These are phyloP conservation scores for Sitobion miscanthi DNA, from an alignment of 1,140 invertebrate species.

Conservation along the genomic window DNA sequence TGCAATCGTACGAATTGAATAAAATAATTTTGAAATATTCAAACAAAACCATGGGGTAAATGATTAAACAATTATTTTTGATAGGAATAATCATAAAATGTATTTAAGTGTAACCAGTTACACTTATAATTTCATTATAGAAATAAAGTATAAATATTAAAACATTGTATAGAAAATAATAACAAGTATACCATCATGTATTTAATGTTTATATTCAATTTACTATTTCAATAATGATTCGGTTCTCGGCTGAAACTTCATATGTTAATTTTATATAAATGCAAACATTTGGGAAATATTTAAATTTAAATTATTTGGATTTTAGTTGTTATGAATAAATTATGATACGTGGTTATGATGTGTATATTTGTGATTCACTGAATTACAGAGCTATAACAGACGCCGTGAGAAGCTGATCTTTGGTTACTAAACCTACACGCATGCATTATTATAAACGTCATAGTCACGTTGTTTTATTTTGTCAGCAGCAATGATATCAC, in stretches of 20 bases:
- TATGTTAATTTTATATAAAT: too few relatives aligned
- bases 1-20: not conserved
- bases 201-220: not conserved
- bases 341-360: not conserved
- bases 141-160: not conserved
- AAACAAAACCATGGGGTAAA: not conserved
- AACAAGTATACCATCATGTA: not conserved
- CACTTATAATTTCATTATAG: not conserved
- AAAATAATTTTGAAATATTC: not conserved
- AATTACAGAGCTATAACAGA: not conserved
- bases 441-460: not conserved
- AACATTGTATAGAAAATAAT: not conserved
- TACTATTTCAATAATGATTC: not conserved
- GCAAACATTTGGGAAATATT: not conserved
- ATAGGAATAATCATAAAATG: not conserved
- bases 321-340: not conserved
- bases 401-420: not conserved
- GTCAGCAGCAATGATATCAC: not conserved
- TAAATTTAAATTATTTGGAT: not conserved
- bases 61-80: not conserved
- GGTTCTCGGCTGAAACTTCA: not conserved
- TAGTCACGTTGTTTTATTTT: not conserved
- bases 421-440: not conserved
- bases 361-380: not conserved
- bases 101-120: not conserved